Base-by-base conservation (phyloP, 2,797 vertebrate species). In the Sebastolobus alascanus region DNA sequence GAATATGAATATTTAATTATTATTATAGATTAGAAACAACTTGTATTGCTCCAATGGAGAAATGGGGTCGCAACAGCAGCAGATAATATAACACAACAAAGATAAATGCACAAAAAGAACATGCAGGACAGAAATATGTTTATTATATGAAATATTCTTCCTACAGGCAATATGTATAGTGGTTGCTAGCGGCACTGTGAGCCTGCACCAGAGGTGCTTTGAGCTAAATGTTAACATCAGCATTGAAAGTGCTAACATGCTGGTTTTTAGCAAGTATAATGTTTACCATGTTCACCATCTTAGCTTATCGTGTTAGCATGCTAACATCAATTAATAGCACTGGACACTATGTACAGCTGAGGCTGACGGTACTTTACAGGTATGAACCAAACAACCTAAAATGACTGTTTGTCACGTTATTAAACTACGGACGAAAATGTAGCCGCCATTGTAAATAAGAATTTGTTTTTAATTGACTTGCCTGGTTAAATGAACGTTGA, bases 1-100 rank as follows among this genome's bases (percentile, higher is more conserved):
- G 27, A 75, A 69, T n/a, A 65, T 65, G 2, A 77, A 72, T 50
- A 29, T 65, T 79, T 80, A 27, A 84, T 61, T 31, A 33, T 16
- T 31, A 65, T 75, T 22, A 31, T 13, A 35, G n/a, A 64, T 55
- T 40, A 56, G 20, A 64, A 40, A 4, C 31, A 46, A 68, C 25
- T 75, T 75, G 27, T 22, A 43, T 79, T 27, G 50, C 61, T 13
- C 27, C 37, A 4, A 1, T 68, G 46, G 18, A 12, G 64, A 77
- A 74, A 79, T 9, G 4, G 54, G 50, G 55, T 25, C 6, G 1
- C 43, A 66, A 14, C 13, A 50, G 35, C 65, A 55, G 46, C 37
- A 29, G 60, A 54, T 33, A 7, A 54, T 20, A 68, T 25, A 11
- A 65, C 55, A 43, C 22, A 71, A 67, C 40, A 68, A 67, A 68